Percentiles rank a stretch among this genome's conserved stretches.
These are phyloP conservation scores for Charanyca ferruginea DNA, from an alignment of 2,888 invertebrate genomes.

Conservation along the genomic window DNA sequence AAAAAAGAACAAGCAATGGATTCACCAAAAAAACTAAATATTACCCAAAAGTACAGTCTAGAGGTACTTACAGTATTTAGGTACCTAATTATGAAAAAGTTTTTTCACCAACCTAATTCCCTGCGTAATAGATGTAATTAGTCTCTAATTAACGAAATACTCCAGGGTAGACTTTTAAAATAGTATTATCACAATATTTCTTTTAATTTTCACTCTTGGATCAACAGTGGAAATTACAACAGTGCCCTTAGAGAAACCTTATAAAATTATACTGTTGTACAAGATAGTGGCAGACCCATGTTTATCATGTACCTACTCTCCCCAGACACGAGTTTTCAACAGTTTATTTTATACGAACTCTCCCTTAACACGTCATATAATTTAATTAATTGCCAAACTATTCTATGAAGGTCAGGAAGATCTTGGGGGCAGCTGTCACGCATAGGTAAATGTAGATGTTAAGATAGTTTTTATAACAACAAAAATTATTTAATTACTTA, in stretches of 20 bases:
- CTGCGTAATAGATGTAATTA: background rate
- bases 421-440: conserved; percentile 25
- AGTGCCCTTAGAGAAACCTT: too few species aligned
- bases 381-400: conserved; percentile 35
- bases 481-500: background rate
- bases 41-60: too few species aligned
- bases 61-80: too few species aligned
- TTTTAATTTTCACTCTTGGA: background rate
- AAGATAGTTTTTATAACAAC: background rate
- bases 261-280: too few species aligned
- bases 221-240: too few species aligned
- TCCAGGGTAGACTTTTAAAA: background rate
- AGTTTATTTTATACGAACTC: conserved; percentile 32
- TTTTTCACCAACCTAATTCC: too few species aligned
- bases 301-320: background rate
- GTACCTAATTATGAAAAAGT: too few species aligned
- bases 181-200: background rate
- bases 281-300: too few species aligned
- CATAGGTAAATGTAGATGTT: conserved; percentile 27
- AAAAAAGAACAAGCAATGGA: background rate
- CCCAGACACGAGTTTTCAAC: background rate
- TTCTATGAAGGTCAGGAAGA: conserved; percentile 15
- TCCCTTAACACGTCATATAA: conserved; percentile 14
- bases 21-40: background rate
- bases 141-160: background rate